These are phyloP conservation scores for Chionomys nivalis DNA, from an alignment of 2,113 vertebrate species.

Conservation along the genomic window DNA sequence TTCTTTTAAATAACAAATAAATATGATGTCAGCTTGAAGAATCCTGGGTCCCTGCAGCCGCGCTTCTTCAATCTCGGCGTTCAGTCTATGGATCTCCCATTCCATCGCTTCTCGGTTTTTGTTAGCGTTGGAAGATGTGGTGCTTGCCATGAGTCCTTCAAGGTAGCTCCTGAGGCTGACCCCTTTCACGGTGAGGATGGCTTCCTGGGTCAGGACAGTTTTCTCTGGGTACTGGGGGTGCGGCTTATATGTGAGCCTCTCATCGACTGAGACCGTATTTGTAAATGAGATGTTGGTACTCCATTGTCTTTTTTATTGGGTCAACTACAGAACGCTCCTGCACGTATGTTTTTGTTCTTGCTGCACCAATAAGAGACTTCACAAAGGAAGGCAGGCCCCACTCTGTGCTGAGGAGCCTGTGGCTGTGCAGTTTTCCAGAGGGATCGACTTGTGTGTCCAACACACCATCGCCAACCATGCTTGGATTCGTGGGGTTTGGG, in stretches of 20 bases:
- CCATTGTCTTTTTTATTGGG: constrained; percentile 91
- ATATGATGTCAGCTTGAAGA: constrained; percentile 73
- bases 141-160: constrained; percentile 96
- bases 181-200: constrained; percentile 97
- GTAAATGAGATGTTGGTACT: constrained; percentile 96
- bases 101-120: constrained; percentile 98
- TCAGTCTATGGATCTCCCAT: constrained; percentile 96
- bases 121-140: constrained; percentile 94
- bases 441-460: constrained; percentile 91
- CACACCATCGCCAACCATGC: constrained; percentile 96
- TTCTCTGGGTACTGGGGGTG: constrained; percentile 94
- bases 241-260: constrained; percentile 94
- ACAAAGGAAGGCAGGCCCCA: constrained; percentile 98
- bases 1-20: constrained; percentile 85
- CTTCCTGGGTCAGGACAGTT: constrained; percentile 96
- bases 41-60: neutral
- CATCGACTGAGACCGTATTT: constrained; percentile 97
- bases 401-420: constrained; percentile 95
- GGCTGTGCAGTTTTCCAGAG: constrained; percentile 88
- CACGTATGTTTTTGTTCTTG: constrained; percentile 93
- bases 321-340: constrained; percentile 97
- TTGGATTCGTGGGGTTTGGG: constrained; percentile 98
- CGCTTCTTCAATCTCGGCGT: constrained; percentile 94
- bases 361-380: constrained; percentile 93
- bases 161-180: constrained; percentile 98